These are phyloP conservation scores for Macrosteles quadrilineatus DNA, from an alignment of 1,140 invertebrate species.

Conservation along the genomic window DNA sequence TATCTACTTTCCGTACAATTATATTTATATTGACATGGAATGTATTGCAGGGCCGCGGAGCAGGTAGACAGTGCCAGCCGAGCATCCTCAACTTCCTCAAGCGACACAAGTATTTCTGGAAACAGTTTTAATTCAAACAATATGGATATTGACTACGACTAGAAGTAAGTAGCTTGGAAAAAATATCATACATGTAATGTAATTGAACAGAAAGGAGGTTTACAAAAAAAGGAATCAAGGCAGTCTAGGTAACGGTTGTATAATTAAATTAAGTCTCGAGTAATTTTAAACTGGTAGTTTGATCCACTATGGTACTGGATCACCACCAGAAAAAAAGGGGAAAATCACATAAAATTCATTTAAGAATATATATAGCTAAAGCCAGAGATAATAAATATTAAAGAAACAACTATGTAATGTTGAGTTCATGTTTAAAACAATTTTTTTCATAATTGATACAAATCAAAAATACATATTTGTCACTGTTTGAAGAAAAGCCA, in stretches of 20 bases:
- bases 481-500: too few relatives aligned
- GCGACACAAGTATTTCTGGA: conserved; percentile 17
- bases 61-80: background rate
- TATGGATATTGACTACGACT: conserved; percentile 40
- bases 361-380: background rate
- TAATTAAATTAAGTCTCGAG: background rate
- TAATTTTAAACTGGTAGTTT: background rate
- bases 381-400: background rate
- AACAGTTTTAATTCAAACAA: conserved; percentile 35
- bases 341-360: background rate
- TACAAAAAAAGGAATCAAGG: background rate
- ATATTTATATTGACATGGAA: too few relatives aligned
- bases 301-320: background rate
- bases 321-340: background rate
- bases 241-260: background rate
- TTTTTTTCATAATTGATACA: background rate
- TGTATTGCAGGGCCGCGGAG: background rate
- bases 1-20: too few relatives aligned
- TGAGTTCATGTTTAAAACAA: background rate
- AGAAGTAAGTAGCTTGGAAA: conserved; percentile 16
- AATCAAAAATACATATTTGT: background rate
- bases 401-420: background rate
- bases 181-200: background rate
- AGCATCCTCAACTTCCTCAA: conserved; percentile 30
- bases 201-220: background rate